These are phyloP conservation scores for Spodoptera exigua DNA, from an alignment of 2,888 invertebrate genomes.

Conservation along the genomic window DNA sequence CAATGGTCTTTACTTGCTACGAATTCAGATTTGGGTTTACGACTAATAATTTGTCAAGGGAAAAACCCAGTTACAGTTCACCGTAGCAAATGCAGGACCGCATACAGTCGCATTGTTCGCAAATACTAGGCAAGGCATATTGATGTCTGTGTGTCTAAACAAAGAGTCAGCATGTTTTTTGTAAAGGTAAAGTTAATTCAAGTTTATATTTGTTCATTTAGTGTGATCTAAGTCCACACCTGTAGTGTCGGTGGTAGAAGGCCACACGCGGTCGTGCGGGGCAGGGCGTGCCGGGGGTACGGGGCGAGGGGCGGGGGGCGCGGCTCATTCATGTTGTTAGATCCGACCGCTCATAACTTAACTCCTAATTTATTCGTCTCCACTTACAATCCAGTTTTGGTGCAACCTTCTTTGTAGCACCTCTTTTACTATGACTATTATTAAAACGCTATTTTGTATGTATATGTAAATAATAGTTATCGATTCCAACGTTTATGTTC, in stretches of 20 bases:
- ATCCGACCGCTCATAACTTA: constrained; percentile 88
- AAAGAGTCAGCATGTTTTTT: background rate
- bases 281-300: constrained; percentile 57
- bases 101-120: too few species aligned
- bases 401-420: constrained; percentile 75
- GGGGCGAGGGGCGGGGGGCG: constrained; percentile 68
- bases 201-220: constrained; percentile 19
- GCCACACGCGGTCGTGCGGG: constrained; percentile 82
- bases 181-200: background rate
- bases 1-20: too few species aligned
- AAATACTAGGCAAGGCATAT: too few species aligned
- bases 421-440: constrained; percentile 71
- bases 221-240: constrained; percentile 68
- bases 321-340: constrained; percentile 89
- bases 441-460: constrained; percentile 40
- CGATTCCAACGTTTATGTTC: constrained; percentile 3
- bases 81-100: too few species aligned
- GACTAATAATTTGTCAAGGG: too few species aligned
- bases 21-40: too few species aligned
- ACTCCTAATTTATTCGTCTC: constrained; percentile 87
- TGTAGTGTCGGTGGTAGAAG: constrained; percentile 76
- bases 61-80: too few species aligned
- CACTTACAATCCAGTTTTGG: constrained; percentile 78
- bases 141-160: background rate
- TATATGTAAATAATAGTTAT: constrained; percentile 29